Conservation (phyloP, 53 echinoderm and acorn worm species). For the Echinometra lucunter region DNA sequence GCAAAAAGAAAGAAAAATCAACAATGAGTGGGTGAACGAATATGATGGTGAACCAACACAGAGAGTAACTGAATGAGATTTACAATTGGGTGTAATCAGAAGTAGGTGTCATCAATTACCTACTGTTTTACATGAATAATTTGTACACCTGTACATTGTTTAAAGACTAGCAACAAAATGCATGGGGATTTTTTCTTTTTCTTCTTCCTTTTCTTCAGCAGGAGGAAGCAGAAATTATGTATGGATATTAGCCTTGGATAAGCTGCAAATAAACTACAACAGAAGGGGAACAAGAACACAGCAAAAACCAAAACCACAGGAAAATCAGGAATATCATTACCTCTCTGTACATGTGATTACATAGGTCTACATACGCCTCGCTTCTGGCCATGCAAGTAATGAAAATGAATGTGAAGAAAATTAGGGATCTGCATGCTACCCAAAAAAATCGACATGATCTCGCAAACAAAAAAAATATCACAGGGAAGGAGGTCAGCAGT, state of each 20-base stretch:
- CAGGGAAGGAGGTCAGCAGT: neutral
- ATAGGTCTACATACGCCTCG: conserved; percentile 60
- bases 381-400: conserved; percentile 42
- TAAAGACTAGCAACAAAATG: no score
- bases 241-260: neutral
- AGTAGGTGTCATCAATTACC: no score
- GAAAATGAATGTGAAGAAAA: neutral
- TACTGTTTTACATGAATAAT: no score
- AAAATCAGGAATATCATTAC: neutral
- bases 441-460: no score
- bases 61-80: no score
- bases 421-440: neutral
- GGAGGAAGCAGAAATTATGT: no score
- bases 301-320: conserved; percentile 11
- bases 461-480: neutral
- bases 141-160: no score
- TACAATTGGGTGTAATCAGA: no score
- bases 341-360: conserved; percentile 48
- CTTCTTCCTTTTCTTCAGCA: no score
- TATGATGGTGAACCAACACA: neutral
- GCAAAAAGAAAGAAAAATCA: no score
- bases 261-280: neutral
- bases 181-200: no score
- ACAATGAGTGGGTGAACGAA: no score
- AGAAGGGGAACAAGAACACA: conserved; percentile 14